Percentiles rank a stretch among this genome's conserved stretches.
phyloP scores from a whole-genome alignment of 1,140 invertebrate species.

The Neodiprion lecontei region DNA sequence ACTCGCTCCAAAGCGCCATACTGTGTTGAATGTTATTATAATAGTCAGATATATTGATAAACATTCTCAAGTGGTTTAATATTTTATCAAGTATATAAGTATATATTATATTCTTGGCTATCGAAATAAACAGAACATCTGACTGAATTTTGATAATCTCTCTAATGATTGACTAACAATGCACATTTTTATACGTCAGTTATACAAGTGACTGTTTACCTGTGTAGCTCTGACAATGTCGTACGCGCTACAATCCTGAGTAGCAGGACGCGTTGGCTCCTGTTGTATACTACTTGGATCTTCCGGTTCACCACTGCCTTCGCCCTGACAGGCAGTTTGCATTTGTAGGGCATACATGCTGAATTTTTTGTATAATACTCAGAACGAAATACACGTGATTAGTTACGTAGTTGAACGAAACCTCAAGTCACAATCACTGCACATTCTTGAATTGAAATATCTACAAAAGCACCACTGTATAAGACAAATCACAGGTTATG shows the following conservation, averaged over 20 bases:
- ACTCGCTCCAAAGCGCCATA: constrained; percentile 88
- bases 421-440: too few species aligned
- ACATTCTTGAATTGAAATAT: too few species aligned
- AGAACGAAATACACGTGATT: background rate
- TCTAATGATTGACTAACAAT: too few species aligned
- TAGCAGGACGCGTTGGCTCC: constrained; percentile 49
- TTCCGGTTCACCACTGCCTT: constrained; percentile 50
- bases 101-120: too few species aligned
- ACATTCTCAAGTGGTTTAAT: too few species aligned
- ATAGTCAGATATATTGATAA: too few species aligned
- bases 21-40: constrained; percentile 49
- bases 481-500: background rate
- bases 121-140: too few species aligned
- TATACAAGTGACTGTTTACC: constrained; percentile 52
- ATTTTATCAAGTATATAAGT: too few species aligned
- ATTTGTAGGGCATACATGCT: constrained; percentile 59
- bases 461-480: background rate
- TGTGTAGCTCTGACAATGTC: constrained; percentile 95
- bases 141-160: too few species aligned
- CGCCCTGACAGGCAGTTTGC: constrained; percentile 55
- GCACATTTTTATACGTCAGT: too few species aligned
- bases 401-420: background rate
- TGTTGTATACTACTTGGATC: constrained; percentile 51
- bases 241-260: constrained; percentile 81
- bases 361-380: background rate